Evolutionary conservation across 2,888 invertebrate species (phyloP), one percentile per base, ranked within the genome.

Genomic region (Drosophila atripex): DNA sequence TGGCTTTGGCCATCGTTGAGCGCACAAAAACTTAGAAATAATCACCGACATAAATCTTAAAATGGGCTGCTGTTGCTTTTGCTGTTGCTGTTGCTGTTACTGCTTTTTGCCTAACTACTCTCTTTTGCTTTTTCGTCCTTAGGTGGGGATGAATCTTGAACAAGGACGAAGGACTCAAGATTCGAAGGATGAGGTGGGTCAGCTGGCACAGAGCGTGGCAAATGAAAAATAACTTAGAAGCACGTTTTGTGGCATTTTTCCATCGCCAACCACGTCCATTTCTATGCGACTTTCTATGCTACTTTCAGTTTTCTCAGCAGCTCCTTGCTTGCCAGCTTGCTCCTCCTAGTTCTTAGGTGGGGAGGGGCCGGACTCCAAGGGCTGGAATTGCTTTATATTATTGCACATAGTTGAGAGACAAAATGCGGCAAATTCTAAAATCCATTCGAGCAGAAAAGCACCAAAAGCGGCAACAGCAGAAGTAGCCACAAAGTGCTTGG

Each of bases 11-110:
- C 82, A 85, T 85, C 78, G 78, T 79, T 78, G 79, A 79, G 82
- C 86, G 86, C 73, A 86, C 88, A 84, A 89, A 89, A 89, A 89
- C 89, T 89, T 89, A 89, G 90, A 89, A 89, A 89, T 89, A 90
- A 89, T 90, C 89, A 89, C 90, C 90, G 83, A 89, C 89, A 90
- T 89, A 89, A 90, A 89, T 89, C 89, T 89, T 89, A 88, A 88
- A 89, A 89, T 88, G 80, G 71, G 73, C 64, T 73, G 65, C 70
- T 49, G 49, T 45, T 41, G 65, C 70, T 49, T 43, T 45, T 41
- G 51, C 35, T 32, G 46, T 8, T 25, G 28, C 46, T 35, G 28
- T 53, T 21, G 52, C 47, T 39, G 55, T 25, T 25, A 14, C n/a
- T 54, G 54, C 59, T 52, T 69, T 55, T 55, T 47, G 73, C 70